Percentiles rank a stretch among this genome's conserved stretches.
Conservation (phyloP, 2,888 invertebrate species). For the Andrena haemorrhoa region DNA sequence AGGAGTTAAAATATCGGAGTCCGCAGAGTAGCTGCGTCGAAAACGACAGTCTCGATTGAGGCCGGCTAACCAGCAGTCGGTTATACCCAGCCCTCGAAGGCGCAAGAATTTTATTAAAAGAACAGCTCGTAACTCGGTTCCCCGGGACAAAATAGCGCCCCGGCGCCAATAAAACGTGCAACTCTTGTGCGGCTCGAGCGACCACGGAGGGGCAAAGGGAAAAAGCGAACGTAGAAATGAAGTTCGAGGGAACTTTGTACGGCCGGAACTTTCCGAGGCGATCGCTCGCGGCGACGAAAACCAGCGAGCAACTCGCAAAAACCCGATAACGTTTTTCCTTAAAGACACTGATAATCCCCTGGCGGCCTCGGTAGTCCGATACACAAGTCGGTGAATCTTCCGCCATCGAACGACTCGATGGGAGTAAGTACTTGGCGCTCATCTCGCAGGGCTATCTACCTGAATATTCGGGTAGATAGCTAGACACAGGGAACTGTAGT, state of each 20-base stretch:
- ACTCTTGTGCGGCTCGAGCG: constrained; percentile 3
- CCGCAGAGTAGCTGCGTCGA: neutral
- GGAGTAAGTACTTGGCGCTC: neutral
- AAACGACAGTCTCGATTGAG: neutral
- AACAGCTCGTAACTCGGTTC: neutral
- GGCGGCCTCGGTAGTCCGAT: constrained; percentile 10
- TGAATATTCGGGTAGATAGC: too few relatives aligned
- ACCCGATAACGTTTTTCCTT: constrained; percentile 52
- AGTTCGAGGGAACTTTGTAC: constrained; percentile 30
- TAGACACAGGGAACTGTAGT: too few relatives aligned
- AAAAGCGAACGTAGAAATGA: neutral
- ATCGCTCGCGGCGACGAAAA: constrained; percentile 47
- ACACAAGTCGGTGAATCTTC: constrained; percentile 7
- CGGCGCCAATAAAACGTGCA: neutral
- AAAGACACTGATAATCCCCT: constrained; percentile 44
- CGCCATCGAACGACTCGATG: neutral
- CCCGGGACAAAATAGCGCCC: neutral
- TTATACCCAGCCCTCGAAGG: neutral
- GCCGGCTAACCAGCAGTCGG: neutral
- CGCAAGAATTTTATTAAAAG: constrained; percentile 40
- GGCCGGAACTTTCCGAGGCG: constrained; percentile 46
- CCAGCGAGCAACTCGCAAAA: constrained; percentile 29
- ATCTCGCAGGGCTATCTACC: too few relatives aligned
- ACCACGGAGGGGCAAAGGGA: neutral
- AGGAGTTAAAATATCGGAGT: too few relatives aligned